Conservation (phyloP, 2,797 vertebrate species). For the Brachymystax lenok region DNA sequence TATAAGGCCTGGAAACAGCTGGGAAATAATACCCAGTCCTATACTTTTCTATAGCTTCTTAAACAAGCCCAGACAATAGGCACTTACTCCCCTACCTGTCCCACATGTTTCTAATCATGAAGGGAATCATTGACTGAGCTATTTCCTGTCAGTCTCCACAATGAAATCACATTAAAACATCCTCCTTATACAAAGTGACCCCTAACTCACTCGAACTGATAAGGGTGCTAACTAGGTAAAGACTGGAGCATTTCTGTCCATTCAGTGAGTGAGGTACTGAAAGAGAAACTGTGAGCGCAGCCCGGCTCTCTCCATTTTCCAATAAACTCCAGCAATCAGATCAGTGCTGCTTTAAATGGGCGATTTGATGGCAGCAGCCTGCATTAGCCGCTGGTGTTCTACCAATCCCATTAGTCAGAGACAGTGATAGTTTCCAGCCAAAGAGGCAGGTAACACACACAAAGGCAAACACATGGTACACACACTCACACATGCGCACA, state of each 20-base stretch:
- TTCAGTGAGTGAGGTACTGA: constrained; percentile 50
- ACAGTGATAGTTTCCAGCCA: constrained; percentile 84
- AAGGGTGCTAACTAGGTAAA: constrained; percentile 80
- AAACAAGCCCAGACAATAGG: neutral
- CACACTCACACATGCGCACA: constrained; percentile 33
- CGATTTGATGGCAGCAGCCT: constrained; percentile 81
- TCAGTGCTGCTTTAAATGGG: constrained; percentile 83
- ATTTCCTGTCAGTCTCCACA: constrained; percentile 70
- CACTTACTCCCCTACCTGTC: constrained; percentile 63
- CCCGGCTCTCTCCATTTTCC: constrained; percentile 76
- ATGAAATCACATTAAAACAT: constrained; percentile 79
- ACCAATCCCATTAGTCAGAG: constrained; percentile 79
- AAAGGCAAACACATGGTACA: constrained; percentile 21
- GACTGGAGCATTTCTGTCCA: constrained; percentile 64
- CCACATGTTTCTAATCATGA: constrained; percentile 69
- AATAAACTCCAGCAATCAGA: constrained; percentile 85
- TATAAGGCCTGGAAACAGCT: neutral
- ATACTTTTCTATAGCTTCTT: neutral
- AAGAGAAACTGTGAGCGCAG: constrained; percentile 51
- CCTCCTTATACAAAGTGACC: constrained; percentile 76
- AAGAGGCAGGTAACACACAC: constrained; percentile 67
- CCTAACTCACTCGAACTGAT: constrained; percentile 71
- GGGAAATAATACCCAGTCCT: neutral
- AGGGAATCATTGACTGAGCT: constrained; percentile 55
- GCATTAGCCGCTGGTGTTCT: constrained; percentile 81